Percentiles rank a stretch among this genome's conserved stretches.
phyloP scores from a whole-genome alignment of 1,140 invertebrate genomes.

The Ctenoplectra terminalis region DNA sequence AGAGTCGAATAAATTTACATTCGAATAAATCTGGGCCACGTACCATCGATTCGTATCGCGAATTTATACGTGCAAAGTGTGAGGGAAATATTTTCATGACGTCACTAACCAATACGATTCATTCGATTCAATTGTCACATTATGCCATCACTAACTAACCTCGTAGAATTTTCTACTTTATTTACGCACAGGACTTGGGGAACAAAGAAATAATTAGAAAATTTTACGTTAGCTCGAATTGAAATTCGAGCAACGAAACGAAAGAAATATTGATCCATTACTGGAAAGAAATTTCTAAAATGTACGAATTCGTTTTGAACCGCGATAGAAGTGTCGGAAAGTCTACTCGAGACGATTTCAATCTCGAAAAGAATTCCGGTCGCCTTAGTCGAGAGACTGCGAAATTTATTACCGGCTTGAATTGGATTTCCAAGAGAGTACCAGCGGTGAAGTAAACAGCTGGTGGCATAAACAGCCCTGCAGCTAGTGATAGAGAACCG shows the following conservation, averaged over 20 bases:
- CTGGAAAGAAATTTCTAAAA: neutral
- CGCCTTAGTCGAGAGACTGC: neutral
- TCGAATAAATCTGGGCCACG: constrained; percentile 25
- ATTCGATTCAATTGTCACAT: too few relatives aligned
- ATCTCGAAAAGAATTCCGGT: constrained; percentile 15
- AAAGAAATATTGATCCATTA: too few relatives aligned
- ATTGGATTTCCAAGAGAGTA: constrained; percentile 19
- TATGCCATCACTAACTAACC: too few relatives aligned
- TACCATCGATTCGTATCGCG: neutral
- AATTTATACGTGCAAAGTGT: constrained; percentile 11
- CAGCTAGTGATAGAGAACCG: constrained; percentile 15
- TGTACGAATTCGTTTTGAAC: neutral
- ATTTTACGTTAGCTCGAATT: too few relatives aligned
- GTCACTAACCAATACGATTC: constrained; percentile 2
- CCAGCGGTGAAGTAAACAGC: constrained; percentile 24
- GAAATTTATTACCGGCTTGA: constrained; percentile 32
- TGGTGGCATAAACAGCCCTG: neutral
- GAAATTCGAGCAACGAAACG: too few relatives aligned
- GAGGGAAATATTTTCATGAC: constrained; percentile 8
- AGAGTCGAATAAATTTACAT: constrained; percentile 9
- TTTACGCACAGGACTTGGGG: neutral
- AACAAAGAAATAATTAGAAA: too few relatives aligned
- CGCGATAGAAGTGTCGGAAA: constrained; percentile 11
- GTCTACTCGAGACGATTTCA: neutral
- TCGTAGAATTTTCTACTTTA: too few relatives aligned